Evolutionary conservation across 2,888 invertebrate genomes (phyloP).

Genomic region (Machimus atricapillus): DNA sequence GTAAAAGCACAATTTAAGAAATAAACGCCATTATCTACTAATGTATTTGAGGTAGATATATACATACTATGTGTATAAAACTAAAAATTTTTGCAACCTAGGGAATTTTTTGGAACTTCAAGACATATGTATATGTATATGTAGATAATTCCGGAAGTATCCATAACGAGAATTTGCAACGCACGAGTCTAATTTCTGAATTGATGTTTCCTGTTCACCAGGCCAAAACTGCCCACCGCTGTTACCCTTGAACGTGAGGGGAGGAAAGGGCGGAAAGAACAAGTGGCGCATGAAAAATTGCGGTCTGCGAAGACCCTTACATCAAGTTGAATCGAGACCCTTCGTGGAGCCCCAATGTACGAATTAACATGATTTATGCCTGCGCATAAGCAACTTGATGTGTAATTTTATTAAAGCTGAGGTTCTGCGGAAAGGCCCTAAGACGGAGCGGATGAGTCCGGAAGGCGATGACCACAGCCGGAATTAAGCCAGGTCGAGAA

Average conservation of each 20-base stretch:
- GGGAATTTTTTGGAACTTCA: neutral
- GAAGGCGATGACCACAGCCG: neutral
- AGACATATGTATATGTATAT: neutral
- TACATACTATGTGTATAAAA: neutral
- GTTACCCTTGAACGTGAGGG: neutral
- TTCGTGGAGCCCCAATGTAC: conserved; percentile 28
- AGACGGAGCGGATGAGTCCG: neutral
- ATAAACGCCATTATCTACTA: neutral
- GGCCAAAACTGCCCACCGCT: neutral
- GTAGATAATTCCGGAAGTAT: neutral
- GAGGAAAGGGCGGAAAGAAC: neutral
- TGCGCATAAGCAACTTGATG: conserved; percentile 13
- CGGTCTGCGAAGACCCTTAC: neutral
- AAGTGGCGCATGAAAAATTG: conserved; percentile 36
- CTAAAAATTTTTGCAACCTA: neutral
- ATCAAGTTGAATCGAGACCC: conserved; percentile 21
- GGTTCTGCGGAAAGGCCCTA: neutral
- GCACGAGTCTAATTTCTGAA: conserved; percentile 20
- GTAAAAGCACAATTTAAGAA: no score
- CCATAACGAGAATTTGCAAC: neutral
- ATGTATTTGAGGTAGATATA: no score
- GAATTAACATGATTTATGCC: conserved; percentile 40
- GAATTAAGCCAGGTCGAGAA: neutral
- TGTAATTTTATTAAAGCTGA: conserved; percentile 38
- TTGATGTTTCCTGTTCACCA: conserved; percentile 33